These are phyloP conservation scores for Xylocampa areola DNA, from an alignment of 2,888 invertebrate species.

Conservation along the genomic window DNA sequence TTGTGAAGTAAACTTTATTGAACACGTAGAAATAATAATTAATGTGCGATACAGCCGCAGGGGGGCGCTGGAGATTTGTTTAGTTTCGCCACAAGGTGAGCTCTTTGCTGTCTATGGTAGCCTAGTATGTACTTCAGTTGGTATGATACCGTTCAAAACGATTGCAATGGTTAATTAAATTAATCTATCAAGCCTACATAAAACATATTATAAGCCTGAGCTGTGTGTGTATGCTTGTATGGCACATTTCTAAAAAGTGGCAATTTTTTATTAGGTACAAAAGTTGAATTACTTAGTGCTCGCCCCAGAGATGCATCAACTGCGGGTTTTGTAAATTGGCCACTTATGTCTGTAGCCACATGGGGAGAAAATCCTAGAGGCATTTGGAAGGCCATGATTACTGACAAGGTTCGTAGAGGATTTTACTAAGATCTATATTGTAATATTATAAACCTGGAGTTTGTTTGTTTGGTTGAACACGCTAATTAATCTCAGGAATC, in stretches of 20 bases:
- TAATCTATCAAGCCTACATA: too few species aligned
- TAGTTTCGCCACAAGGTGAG: constrained; percentile 94
- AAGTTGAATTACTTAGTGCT: constrained; percentile 92
- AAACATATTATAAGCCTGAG: too few species aligned
- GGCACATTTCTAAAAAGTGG: neutral
- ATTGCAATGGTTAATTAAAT: constrained; percentile 30
- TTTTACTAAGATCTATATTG: neutral
- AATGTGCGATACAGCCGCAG: constrained; percentile 92
- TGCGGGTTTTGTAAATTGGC: constrained; percentile 94
- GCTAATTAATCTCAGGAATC: too few species aligned
- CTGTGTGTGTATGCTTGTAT: too few species aligned
- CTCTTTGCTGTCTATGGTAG: constrained; percentile 49
- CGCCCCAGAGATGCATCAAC: constrained; percentile 92
- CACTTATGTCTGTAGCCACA: constrained; percentile 96
- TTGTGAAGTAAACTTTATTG: constrained; percentile 92
- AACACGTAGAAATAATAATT: constrained; percentile 95
- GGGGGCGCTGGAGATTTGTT: constrained; percentile 93
- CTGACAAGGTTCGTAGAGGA: constrained; percentile 83
- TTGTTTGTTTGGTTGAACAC: too few species aligned
- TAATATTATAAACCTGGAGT: too few species aligned
- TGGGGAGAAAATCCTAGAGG: constrained; percentile 96
- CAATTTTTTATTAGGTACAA: constrained; percentile 92
- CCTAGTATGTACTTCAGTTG: constrained; percentile 67
- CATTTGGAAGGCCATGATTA: constrained; percentile 89
- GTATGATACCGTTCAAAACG: constrained; percentile 57